These are phyloP conservation scores for Ladona fulva DNA, from an alignment of 1,140 invertebrate genomes.

Conservation along the genomic window DNA sequence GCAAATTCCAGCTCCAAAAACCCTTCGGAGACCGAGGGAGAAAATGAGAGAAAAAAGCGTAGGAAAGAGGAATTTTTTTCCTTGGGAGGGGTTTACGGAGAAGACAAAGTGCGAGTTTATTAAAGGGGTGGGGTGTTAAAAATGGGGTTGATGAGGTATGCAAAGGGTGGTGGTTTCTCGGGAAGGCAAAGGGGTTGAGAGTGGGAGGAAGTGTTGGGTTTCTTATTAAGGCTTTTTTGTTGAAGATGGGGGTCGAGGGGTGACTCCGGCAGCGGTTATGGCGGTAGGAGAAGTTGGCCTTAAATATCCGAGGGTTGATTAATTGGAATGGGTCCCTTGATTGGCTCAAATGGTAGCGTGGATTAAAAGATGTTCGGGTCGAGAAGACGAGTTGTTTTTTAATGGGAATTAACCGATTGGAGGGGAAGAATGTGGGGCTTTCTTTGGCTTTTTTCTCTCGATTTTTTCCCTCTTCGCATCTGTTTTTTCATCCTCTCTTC, in stretches of 20 bases:
- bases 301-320: not conserved
- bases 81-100: not conserved
- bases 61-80: not conserved
- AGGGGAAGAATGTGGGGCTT: not conserved
- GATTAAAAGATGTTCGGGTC: not conserved
- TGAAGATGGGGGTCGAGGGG: not conserved
- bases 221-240: not conserved
- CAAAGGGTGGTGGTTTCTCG: not conserved
- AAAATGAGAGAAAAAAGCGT: not conserved
- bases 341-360: not conserved
- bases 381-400: not conserved
- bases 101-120: conserved; percentile 6
- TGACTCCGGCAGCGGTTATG: not conserved
- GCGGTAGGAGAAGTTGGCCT: not conserved
- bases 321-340: not conserved
- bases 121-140: not conserved
- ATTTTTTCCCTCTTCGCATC: not conserved
- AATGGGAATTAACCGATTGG: not conserved
- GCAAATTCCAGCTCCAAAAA: not conserved
- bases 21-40: not conserved
- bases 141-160: not conserved
- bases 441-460: not conserved
- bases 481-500: not conserved
- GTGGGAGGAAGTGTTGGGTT: not conserved
- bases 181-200: not conserved